A percentile compares a stretch with the other conserved stretches of the same genome.
These are phyloP conservation scores for Pelecanus crispus DNA, from an alignment of 2,113 vertebrate genomes.

Conservation along the genomic window DNA sequence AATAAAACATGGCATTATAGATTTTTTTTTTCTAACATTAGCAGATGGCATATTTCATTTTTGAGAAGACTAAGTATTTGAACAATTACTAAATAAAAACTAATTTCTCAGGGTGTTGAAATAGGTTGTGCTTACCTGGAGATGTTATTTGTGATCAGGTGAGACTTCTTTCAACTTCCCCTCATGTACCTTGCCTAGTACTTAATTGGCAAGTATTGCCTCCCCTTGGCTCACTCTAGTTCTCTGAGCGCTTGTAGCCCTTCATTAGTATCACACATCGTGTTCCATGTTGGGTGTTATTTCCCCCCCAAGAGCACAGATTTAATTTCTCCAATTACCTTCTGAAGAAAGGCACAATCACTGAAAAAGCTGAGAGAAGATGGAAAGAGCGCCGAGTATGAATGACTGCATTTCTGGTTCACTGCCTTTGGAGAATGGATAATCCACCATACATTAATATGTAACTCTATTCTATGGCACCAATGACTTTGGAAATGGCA, in stretches of 20 bases:
- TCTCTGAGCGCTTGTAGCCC: background rate
- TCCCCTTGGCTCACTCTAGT: background rate
- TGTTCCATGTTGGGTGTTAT: background rate
- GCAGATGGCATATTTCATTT: background rate
- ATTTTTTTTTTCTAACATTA: background rate
- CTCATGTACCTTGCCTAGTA: background rate
- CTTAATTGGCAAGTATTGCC: background rate
- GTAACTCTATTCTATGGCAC: background rate
- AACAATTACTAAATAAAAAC: background rate
- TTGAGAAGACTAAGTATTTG: background rate
- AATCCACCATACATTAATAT: background rate
- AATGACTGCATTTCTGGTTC: background rate
- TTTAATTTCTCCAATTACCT: slow-evolving; percentile 18
- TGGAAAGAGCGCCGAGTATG: background rate
- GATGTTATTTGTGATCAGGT: background rate
- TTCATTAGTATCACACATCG: background rate
- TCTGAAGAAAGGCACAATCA: slow-evolving; percentile 30
- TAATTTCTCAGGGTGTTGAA: background rate
- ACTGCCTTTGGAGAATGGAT: background rate
- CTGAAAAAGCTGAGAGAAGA: background rate
- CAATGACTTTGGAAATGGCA: background rate
- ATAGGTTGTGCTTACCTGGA: slow-evolving; percentile 21
- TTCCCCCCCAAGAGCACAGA: background rate
- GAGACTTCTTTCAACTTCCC: background rate
- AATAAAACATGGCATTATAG: background rate